Base-by-base conservation (phyloP, 1,140 invertebrate genomes). In the Heliconius congener region DNA sequence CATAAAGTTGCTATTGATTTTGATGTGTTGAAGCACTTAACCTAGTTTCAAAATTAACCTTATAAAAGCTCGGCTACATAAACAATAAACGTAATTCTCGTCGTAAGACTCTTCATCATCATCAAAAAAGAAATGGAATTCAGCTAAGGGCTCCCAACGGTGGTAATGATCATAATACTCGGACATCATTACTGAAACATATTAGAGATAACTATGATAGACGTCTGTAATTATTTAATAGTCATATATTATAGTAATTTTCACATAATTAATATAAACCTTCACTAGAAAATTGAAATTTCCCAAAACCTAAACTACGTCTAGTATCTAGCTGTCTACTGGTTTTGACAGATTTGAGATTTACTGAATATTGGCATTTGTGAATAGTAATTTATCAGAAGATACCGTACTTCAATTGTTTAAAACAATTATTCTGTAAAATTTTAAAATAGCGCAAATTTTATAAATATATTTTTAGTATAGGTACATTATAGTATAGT, bases 111-210 rank as follows among this genome's bases (percentile, higher is more conserved):
- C 84, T 57, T 91, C 89, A 46, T 84, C 84, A 81, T 89, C 84
- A 75, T 83, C 82, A 55, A 87, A 79, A 71, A 85, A 86, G 76
- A 95, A 93, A 85, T 94, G 88, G 81, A 95, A 92, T 86, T 95
- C 95, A 6, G 94, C 95, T 78, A 95, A 87, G 71, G 94, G 92
- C 80, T 95, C 94, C 91, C 93, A 95, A 37, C 94, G 90, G 76
- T 94, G 90, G 46, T 91, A 91, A 79, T 88, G 89, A 78, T 95
- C 92, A 81, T 86, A 93, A 87, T 88, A 90, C 71, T 92, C 91
- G 9, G 91, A 92, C 91, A 94, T 94, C 80, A 83, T 91, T 42
- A 86, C 83, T 88, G 60, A 78, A 83, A 81, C 27, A 46, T 23
- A 27, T 66, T 30, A 57, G 8, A 60, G 27, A 30, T 76, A 27